These are phyloP conservation scores for Xenus cinereus DNA, from an alignment of 2,113 vertebrate species.

Conservation along the genomic window DNA sequence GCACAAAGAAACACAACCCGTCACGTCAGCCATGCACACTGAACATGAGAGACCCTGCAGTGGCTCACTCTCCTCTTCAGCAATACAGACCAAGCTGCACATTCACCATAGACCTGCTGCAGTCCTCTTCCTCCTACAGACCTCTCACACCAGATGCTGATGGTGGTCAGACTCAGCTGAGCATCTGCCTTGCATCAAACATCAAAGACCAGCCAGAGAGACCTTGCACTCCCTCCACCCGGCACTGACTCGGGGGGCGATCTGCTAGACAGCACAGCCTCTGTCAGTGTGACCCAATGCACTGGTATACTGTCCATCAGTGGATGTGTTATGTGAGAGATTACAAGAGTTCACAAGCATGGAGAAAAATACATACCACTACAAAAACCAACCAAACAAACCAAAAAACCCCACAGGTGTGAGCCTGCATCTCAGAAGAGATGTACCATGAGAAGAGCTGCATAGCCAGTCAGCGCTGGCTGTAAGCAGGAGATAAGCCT, in stretches of 20 bases:
- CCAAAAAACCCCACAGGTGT: neutral
- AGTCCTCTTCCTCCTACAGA: neutral
- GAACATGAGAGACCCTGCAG: neutral
- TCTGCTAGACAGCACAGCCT: neutral
- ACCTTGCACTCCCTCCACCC: neutral
- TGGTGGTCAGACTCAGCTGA: neutral
- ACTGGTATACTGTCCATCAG: neutral
- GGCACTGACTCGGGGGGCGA: accelerated
- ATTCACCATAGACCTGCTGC: neutral
- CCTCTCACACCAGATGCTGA: neutral
- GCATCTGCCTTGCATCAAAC: neutral
- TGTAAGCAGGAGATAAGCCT: neutral
- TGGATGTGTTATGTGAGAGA: accelerated
- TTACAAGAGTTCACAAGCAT: neutral
- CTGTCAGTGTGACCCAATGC: accelerated
- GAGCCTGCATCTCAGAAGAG: neutral
- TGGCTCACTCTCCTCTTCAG: accelerated
- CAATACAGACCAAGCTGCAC: neutral
- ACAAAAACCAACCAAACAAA: neutral
- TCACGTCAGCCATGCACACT: neutral
- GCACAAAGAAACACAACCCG: neutral
- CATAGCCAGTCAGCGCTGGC: neutral
- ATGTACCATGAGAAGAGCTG: neutral
- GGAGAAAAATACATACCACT: neutral
- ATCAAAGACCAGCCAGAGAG: neutral